These are phyloP conservation scores for Betta splendens DNA, from an alignment of 2,797 vertebrate genomes.

Conservation along the genomic window DNA sequence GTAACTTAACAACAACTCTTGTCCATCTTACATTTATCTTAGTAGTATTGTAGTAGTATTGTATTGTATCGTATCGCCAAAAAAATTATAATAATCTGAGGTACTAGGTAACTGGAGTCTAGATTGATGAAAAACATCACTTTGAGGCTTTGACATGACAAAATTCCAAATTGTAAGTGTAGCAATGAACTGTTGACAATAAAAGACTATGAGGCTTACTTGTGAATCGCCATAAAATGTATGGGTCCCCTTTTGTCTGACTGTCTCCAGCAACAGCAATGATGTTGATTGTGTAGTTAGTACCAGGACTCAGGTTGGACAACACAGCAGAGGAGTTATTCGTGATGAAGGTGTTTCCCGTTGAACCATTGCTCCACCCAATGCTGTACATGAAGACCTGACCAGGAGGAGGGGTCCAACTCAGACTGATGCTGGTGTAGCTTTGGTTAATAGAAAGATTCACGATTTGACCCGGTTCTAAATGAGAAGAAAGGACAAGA, in stretches of 20 bases:
- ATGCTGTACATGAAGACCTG: slow-evolving; percentile 6
- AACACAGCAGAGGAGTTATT: not conserved
- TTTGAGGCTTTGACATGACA: too few species aligned
- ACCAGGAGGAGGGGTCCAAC: slow-evolving; percentile 20
- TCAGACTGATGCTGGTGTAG: slow-evolving; percentile 22
- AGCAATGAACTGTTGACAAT: too few species aligned
- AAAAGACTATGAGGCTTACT: not conserved
- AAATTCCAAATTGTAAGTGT: too few species aligned
- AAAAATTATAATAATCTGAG: too few species aligned
- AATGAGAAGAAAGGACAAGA: not conserved
- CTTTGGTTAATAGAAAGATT: not conserved
- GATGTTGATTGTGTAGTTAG: slow-evolving; percentile 16
- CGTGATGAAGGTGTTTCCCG: not conserved
- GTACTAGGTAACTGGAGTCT: too few species aligned
- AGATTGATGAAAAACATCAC: too few species aligned
- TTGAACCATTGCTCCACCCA: slow-evolving; percentile 15
- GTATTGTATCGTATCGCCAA: too few species aligned
- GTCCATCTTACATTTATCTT: too few species aligned
- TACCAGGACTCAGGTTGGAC: not conserved
- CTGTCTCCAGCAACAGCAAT: slow-evolving; percentile 35
- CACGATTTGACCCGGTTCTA: not conserved
- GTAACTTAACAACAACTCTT: too few species aligned
- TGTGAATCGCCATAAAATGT: not conserved
- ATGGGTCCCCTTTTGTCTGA: not conserved
- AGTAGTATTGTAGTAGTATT: too few species aligned